Percentiles rank a stretch among this genome's conserved stretches.
Conservation (phyloP, 2,797 vertebrate species). For the Chelmon rostratus region DNA sequence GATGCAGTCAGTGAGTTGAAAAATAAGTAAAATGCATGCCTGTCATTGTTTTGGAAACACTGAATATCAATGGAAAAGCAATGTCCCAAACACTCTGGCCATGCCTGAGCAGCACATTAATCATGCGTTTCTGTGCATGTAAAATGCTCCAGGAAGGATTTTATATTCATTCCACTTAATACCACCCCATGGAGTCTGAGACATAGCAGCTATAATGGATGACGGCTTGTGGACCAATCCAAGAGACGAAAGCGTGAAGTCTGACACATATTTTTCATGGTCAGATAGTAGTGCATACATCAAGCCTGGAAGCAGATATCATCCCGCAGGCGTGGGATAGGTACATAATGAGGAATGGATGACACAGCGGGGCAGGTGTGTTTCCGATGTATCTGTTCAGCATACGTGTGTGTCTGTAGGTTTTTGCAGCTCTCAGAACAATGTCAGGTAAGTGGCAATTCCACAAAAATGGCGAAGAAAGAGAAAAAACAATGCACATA, state of each 20-base stretch:
- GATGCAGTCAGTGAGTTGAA: conserved; percentile 61
- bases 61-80: conserved; percentile 66
- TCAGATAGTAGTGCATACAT: conserved; percentile 63
- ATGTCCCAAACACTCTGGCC: conserved; percentile 49
- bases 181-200: conserved; percentile 61
- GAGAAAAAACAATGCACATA: background rate
- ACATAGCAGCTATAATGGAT: conserved; percentile 66
- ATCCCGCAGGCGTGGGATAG: conserved; percentile 13
- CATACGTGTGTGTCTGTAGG: conserved; percentile 24
- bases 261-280: conserved; percentile 71
- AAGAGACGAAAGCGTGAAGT: conserved; percentile 53
- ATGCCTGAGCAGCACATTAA: conserved; percentile 74
- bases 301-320: conserved; percentile 65
- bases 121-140: conserved; percentile 72
- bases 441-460: conserved; percentile 40
- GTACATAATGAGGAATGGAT: conserved; percentile 51
- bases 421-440: conserved; percentile 20
- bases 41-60: conserved; percentile 69
- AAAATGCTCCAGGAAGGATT: conserved; percentile 73
- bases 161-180: conserved; percentile 75
- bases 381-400: conserved; percentile 37
- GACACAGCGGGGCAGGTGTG: conserved; percentile 46
- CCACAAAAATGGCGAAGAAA: background rate
- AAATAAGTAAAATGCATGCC: conserved; percentile 63
- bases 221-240: conserved; percentile 53